A percentile compares a stretch with the other conserved stretches of the same genome.
Evolutionary conservation across 92 coral and sea anemone genomes (phyloP).

Genomic region (Actinernus sp.): DNA sequence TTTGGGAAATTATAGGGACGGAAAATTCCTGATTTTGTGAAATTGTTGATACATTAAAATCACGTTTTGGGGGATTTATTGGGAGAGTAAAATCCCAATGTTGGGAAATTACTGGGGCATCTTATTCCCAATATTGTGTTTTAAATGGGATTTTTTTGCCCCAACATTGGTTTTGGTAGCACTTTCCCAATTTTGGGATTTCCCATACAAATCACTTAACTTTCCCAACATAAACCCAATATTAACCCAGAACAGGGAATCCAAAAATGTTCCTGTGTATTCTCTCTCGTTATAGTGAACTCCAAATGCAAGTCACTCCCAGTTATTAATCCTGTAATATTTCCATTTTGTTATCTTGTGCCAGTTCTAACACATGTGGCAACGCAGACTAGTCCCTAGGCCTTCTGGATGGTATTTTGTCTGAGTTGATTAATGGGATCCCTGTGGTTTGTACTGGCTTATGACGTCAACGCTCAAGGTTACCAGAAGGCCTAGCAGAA

Average conservation of each 20-base stretch:
- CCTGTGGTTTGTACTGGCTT: too few relatives aligned
- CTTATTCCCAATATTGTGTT: conserved; percentile 29
- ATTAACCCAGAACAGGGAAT: conserved; percentile 52
- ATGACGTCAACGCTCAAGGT: too few relatives aligned
- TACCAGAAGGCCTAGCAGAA: too few relatives aligned
- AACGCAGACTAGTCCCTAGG: too few relatives aligned
- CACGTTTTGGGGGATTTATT: conserved; percentile 35
- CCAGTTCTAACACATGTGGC: too few relatives aligned
- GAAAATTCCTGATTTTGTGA: conserved; percentile 44
- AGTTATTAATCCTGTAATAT: too few relatives aligned
- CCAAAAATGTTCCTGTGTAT: conserved; percentile 52
- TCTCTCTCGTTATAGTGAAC: too few relatives aligned
- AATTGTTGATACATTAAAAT: conserved; percentile 24
- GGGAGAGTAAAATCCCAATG: conserved; percentile 21
- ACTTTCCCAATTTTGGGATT: conserved; percentile 69
- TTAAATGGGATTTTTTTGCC: conserved; percentile 45
- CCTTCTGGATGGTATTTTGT: too few relatives aligned
- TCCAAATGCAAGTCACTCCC: too few relatives aligned
- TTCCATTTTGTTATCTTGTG: too few relatives aligned
- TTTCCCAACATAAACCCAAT: conserved; percentile 28
- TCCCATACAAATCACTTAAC: conserved; percentile 38
- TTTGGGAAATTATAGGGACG: conserved; percentile 43
- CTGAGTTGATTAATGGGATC: too few relatives aligned
- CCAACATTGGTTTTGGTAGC: conserved; percentile 67
- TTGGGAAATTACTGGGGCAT: conserved; percentile 30